Evolutionary conservation across 2,113 vertebrate genomes (phyloP).

Genomic region (Ammodytes dubius): DNA sequence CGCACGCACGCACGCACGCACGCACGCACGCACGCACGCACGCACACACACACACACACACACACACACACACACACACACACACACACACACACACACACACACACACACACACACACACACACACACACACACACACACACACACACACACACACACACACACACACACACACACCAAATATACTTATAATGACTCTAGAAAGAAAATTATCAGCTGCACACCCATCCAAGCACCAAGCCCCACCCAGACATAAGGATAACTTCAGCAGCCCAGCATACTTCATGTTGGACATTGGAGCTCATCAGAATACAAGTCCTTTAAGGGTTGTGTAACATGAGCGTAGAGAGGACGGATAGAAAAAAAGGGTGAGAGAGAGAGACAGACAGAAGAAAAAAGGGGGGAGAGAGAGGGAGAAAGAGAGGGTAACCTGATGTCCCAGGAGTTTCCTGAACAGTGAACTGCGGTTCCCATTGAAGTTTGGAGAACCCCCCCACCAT

Average conservation of each 20-base stretch:
- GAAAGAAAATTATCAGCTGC: too few relatives aligned
- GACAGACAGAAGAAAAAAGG: constrained; percentile 46
- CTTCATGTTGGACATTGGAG: constrained; percentile 77
- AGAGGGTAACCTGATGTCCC: constrained; percentile 82
- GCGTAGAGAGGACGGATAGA: constrained; percentile 71
- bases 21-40: too few relatives aligned
- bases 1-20: too few relatives aligned
- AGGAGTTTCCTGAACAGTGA: constrained; percentile 71
- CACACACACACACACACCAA: too few relatives aligned
- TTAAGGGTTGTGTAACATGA: constrained; percentile 84
- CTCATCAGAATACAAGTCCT: constrained; percentile 76
- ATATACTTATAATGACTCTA: too few relatives aligned
- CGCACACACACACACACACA: too few relatives aligned
- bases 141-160: too few relatives aligned
- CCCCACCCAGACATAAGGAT: constrained; percentile 70
- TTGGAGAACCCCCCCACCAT: constrained; percentile 54
- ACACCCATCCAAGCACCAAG: background rate
- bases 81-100: constrained; percentile 9
- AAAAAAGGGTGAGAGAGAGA: constrained; percentile 48
- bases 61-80: constrained; percentile 40
- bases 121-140: too few relatives aligned
- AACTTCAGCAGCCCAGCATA: constrained; percentile 67
- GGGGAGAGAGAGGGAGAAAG: constrained; percentile 40
- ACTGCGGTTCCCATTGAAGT: constrained; percentile 75
- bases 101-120: background rate